Conservation (phyloP, 2,797 vertebrate species). For the Crax fasciolata region DNA sequence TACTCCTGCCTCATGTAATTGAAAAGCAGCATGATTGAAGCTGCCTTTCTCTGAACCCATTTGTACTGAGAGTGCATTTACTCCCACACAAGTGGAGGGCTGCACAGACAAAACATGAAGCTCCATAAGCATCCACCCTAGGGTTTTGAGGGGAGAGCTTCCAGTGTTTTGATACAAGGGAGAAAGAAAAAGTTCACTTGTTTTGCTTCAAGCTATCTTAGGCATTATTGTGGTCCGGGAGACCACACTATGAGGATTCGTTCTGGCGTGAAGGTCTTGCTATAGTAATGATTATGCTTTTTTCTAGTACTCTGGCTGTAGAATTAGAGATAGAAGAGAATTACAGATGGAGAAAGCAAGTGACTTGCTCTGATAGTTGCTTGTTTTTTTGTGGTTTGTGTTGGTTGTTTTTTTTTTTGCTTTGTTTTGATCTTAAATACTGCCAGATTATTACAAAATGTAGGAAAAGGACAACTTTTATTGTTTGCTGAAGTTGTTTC, state of each 20-base stretch:
- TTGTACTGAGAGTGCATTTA: fast-evolving
- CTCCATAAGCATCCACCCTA: fast-evolving
- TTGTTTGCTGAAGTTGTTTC: neutral
- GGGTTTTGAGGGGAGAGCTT: neutral
- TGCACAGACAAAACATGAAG: fast-evolving
- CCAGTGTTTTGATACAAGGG: neutral
- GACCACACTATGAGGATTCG: neutral
- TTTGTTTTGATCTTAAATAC: neutral
- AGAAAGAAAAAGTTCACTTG: neutral
- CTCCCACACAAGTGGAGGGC: fast-evolving
- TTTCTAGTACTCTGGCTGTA: neutral
- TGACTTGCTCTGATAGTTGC: neutral
- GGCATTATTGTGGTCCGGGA: neutral
- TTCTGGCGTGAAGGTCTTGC: neutral
- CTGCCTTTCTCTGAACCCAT: neutral
- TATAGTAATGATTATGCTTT: neutral
- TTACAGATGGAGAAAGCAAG: neutral
- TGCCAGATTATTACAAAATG: neutral
- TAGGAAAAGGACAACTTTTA: too few species aligned
- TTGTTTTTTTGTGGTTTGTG: neutral
- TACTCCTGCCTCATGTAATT: fast-evolving
- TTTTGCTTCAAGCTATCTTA: neutral
- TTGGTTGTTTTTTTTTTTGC: neutral
- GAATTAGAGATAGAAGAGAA: neutral
- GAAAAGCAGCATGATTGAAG: neutral